These are phyloP conservation scores for Phoxinus dragarum DNA, from an alignment of 2,797 vertebrate genomes.

Conservation along the genomic window DNA sequence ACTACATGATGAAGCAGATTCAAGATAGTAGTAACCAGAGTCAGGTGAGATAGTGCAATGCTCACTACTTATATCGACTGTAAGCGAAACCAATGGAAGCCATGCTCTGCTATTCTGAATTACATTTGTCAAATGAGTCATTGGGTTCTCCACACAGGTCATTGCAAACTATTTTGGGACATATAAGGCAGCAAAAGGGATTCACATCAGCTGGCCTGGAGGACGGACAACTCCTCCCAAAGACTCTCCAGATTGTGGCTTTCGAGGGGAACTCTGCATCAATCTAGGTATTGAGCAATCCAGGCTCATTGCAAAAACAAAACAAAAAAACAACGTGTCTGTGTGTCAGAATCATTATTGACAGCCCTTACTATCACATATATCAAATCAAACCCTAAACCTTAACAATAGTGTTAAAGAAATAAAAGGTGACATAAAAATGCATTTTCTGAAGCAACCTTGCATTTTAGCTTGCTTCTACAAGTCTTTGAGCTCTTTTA, in stretches of 20 bases:
- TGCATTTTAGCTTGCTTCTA: too few species aligned
- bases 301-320: too few species aligned
- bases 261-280: conserved; percentile 58
- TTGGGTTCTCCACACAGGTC: conserved; percentile 43
- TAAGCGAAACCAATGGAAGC: neutral
- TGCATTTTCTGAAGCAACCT: too few species aligned
- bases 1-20: conserved; percentile 64
- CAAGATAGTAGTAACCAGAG: conserved; percentile 52
- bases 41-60: conserved; percentile 53
- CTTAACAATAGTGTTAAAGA: too few species aligned
- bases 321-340: neutral
- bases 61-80: neutral
- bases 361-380: too few species aligned
- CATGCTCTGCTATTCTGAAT: neutral
- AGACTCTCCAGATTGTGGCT: conserved; percentile 64
- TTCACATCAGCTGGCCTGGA: conserved; percentile 61
- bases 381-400: too few species aligned
- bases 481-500: neutral
- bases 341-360: neutral
- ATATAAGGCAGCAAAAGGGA: conserved; percentile 58
- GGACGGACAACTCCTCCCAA: conserved; percentile 55
- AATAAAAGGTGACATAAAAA: too few species aligned
- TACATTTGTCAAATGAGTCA: neutral
- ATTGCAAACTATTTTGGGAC: conserved; percentile 66
- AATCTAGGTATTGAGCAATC: conserved; percentile 43